Evolutionary conservation across 2,113 vertebrate species (phyloP), one percentile per base, ranked within the genome.

Genomic region (Nyctereutes procyonoides): DNA sequence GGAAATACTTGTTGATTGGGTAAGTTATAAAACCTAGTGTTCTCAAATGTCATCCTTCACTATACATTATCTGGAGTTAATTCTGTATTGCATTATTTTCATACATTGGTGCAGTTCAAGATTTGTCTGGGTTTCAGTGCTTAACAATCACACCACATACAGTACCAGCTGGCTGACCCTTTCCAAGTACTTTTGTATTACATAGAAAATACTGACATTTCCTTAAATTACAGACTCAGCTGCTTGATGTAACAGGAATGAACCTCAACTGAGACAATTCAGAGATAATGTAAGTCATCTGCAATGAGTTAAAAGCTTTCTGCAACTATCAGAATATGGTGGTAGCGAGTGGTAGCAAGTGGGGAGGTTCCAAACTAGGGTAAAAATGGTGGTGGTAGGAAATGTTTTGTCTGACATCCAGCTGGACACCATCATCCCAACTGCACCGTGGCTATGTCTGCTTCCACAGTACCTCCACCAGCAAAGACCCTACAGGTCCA

Each of bases 1-100:
- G 38, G 69, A 92, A 43, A 30, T 87, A 90, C 87, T 83, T 93
- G 89, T 17, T 96, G 81, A 86, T 53, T 62, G 3, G 22, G 30
- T 28, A 95, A 91, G 20, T 79, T 86, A 92, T 35, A 95, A 20
- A 83, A 89, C 30, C n/a, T 73, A 69, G 15, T 63, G n/a, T 93
- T 93, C 69, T 95, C 71, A 96, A 76, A 93, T 88, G 85, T 97
- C 84, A 74, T 62, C 51, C 94, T 95, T 92, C 90, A 14, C 62
- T 97, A 87, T 63, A 81, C 80, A 80, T 88, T 94, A 96, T 85
- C 88, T 97, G 88, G 69, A 85, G 90, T 96, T 94, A 90, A 95
- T 94, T 96, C 55, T 96, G 38, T 24, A 5, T 58, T 62, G 26
- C 24, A 84, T 24, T 96, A 87, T 92, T 95, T 89, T 93, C 62